Base-by-base conservation (phyloP, 1,140 invertebrate genomes). In the Pararge aegeria region DNA sequence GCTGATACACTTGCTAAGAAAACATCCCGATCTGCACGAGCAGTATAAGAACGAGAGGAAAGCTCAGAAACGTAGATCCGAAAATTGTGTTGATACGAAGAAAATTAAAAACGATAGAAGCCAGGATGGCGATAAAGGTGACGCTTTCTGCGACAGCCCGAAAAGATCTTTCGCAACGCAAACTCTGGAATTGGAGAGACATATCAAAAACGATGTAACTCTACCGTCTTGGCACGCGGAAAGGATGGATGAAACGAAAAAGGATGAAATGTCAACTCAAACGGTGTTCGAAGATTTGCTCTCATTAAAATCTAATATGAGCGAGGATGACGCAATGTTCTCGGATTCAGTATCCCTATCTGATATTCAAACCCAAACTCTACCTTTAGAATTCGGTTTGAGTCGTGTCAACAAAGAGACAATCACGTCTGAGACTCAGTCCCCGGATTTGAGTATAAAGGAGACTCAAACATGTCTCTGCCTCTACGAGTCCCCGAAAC, bases 341-440 rank as follows among this genome's bases (percentile, higher is more conserved):
- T 83, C 78, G 0, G 81, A 85, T 60, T 72, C 71, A 0, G 83
- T 87, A 0, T 84, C 82, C 0, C 37, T 86, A 1, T 87, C 82
- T 0, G 83, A 89, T 51, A 89, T 87, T 10, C 86, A 89, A 51
- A 89, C 86, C 1, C 86, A 89, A 21, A 89, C 86, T 0, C 75
- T 80, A 37, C 78, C 83, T 0, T 7, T 79, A 9, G 84, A 89
- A 19, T 87, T 87, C 44, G 83, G 78, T 9, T 60, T 88, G 19
- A 78, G 68, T 40, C 64, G 70, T 0, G 83, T 73, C 0, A 73
- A 86, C 19, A 88, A 88, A 52, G 73, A 80, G 18, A 89, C 83
- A 0, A 49, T 78, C 0, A 83, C 74, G 0, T 75, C 70, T 0
- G 72, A 81, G 55, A 86, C 78, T 1, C 78, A 82, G 10, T 82